These are phyloP conservation scores for Pyrocoelia pectoralis DNA, from an alignment of 2,888 invertebrate genomes.

Conservation along the genomic window DNA sequence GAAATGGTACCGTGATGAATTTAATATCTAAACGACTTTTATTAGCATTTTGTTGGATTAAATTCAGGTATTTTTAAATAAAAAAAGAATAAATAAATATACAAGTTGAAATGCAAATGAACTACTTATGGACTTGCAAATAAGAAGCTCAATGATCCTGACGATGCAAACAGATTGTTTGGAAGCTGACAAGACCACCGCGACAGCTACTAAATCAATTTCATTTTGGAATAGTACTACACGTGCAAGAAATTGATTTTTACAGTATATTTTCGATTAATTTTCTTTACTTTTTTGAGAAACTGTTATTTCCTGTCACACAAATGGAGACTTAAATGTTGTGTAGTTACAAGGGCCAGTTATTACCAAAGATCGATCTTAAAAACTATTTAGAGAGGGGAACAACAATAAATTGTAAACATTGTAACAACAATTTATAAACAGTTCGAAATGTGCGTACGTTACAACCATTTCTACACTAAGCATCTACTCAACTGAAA, in stretches of 20 bases:
- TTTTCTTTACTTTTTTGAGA: background rate
- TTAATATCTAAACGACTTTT: conserved; percentile 16
- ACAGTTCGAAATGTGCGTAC: too few relatives aligned
- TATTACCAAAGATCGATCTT: too few relatives aligned
- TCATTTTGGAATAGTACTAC: conserved; percentile 9
- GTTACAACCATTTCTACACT: too few relatives aligned
- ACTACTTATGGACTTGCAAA: conserved; percentile 40
- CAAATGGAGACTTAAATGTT: too few relatives aligned
- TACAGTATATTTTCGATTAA: conserved; percentile 11
- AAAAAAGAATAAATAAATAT: conserved; percentile 26
- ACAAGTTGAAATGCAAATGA: conserved; percentile 34
- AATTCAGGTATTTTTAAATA: conserved; percentile 18
- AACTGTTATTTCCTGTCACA: background rate
- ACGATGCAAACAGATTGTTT: conserved; percentile 32
- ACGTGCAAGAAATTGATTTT: conserved; percentile 13
- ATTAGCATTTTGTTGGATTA: conserved; percentile 12
- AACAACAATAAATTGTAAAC: too few relatives aligned
- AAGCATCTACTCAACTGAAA: too few relatives aligned
- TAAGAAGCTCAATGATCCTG: conserved; percentile 35
- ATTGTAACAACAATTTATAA: too few relatives aligned
- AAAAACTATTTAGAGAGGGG: too few relatives aligned
- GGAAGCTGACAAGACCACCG: conserved; percentile 35
- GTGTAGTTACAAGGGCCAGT: too few relatives aligned
- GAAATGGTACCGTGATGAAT: background rate
- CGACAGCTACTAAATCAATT: conserved; percentile 33